Evolutionary conservation across 2,888 invertebrate species (phyloP).

Genomic region (Zygothrica quintamaculata): DNA sequence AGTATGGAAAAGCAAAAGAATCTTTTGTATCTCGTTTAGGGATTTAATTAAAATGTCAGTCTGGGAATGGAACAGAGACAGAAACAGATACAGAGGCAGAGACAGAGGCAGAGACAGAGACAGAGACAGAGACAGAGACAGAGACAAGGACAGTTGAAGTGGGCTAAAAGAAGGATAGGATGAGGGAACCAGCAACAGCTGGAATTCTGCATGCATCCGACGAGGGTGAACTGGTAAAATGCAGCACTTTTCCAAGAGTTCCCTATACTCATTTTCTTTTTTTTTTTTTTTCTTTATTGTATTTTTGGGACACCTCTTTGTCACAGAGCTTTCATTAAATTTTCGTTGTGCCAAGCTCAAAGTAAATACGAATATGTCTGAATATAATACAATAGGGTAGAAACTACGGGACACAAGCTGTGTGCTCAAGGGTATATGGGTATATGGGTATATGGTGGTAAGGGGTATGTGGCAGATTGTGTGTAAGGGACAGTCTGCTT

Average conservation of each 20-base stretch:
- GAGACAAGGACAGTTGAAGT: not conserved
- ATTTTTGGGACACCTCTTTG: slow-evolving; percentile 35
- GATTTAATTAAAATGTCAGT: slow-evolving; percentile 52
- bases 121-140: not conserved
- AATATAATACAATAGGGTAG: too few species aligned
- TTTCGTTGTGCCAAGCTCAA: slow-evolving; percentile 46
- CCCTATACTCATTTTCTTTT: not conserved
- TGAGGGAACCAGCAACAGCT: slow-evolving; percentile 8
- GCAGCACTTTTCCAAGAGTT: slow-evolving; percentile 28
- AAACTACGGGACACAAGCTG: not conserved
- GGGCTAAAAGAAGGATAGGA: not conserved
- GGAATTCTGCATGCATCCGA: not conserved
- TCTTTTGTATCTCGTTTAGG: slow-evolving; percentile 36
- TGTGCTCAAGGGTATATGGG: slow-evolving; percentile 8
- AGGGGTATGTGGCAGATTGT: not conserved
- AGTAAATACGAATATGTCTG: slow-evolving; percentile 31
- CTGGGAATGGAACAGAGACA: not conserved
- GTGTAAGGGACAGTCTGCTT: slow-evolving; percentile 13
- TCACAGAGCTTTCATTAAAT: slow-evolving; percentile 53
- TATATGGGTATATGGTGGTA: not conserved
- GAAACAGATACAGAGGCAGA: not conserved
- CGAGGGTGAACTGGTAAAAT: slow-evolving; percentile 30
- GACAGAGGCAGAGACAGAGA: slow-evolving; percentile 2
- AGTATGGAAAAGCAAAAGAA: slow-evolving; percentile 29
- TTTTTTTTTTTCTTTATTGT: slow-evolving; percentile 8